Evolutionary conservation across 2,113 vertebrate species (phyloP), one percentile per base, ranked within the genome.

Genomic region (Aptenodytes patagonicus): DNA sequence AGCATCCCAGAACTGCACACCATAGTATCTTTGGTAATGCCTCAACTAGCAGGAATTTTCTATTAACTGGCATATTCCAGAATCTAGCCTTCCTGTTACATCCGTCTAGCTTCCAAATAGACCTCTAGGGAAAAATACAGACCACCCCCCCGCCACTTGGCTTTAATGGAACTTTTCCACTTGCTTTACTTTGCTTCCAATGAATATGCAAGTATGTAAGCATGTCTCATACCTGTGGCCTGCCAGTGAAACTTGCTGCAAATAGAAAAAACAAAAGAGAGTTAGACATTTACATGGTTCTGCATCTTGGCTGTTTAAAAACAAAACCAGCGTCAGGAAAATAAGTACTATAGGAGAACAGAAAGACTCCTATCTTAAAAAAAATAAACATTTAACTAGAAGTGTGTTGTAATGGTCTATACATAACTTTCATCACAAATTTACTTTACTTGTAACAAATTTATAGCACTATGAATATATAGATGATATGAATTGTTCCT

Each of bases 221-320:
- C 10, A 36, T 20, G 47, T 76, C 58, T 87, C 98, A 79, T 98
- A 98, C 98, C 98, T 98, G 98, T 90, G 97, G 96, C 94, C 97
- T 98, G 96, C 98, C 97, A 97, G 97, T 89, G 94, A 98, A 93
- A 96, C 97, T 98, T 97, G 98, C 98, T 98, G 97, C n/a, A 98
- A 98, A 95, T 22, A 97, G 29, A 94, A 95, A 95, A 97, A 54
- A 83, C 42, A 94, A 78, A 62, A 83, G 11, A 62, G 54, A 58
- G 69, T 94, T 75, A 95, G 73, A 91, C 64, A 66, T 57, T 2
- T 26, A 72, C 15, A 54, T 4, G 6, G 61, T 34, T 91, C 29
- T 57, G 32, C 24, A 85, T 36, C 38, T 51, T 81, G 51, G 18
- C 9, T 71, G 32, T 86, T 94, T 54, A 60, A 89, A 80, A 96